phyloP scores from a whole-genome alignment of 2,888 invertebrate species.

The Nephrotoma guestfalica region DNA sequence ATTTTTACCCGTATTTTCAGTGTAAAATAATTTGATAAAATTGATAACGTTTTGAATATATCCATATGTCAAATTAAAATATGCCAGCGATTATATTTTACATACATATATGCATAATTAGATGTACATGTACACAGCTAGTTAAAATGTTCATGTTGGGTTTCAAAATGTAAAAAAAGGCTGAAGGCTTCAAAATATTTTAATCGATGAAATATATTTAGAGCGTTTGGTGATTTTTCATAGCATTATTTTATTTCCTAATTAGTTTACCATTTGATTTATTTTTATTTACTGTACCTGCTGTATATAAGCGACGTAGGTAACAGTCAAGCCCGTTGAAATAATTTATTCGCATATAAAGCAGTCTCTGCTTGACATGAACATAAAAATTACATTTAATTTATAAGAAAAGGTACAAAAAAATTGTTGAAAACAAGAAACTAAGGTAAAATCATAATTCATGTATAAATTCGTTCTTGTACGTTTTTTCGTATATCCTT shows the following conservation, averaged over 20 bases:
- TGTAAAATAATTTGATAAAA: too few species aligned
- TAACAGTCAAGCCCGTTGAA: background rate
- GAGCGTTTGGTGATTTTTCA: too few species aligned
- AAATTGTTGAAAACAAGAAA: background rate
- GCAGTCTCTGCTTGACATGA: background rate
- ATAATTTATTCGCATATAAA: background rate
- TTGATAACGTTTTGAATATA: background rate
- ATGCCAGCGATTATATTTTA: background rate
- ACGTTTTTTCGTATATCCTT: background rate
- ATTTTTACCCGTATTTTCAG: background rate
- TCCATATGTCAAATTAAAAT: background rate
- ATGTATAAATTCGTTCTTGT: background rate
- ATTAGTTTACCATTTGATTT: background rate
- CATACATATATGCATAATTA: too few species aligned
- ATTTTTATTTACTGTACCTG: background rate
- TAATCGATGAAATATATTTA: too few species aligned
- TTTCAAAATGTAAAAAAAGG: background rate
- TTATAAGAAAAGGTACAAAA: background rate
- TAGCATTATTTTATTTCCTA: background rate
- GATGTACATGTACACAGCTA: background rate
- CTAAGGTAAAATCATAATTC: background rate
- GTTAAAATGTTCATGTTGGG: background rate
- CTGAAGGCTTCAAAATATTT: background rate
- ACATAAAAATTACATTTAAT: background rate
- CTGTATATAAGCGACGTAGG: background rate